Evolutionary conservation across 64 coral and sea anemone genomes (phyloP), one percentile per base, ranked within the genome.

Genomic region (Dendrophyllia cribrosa): DNA sequence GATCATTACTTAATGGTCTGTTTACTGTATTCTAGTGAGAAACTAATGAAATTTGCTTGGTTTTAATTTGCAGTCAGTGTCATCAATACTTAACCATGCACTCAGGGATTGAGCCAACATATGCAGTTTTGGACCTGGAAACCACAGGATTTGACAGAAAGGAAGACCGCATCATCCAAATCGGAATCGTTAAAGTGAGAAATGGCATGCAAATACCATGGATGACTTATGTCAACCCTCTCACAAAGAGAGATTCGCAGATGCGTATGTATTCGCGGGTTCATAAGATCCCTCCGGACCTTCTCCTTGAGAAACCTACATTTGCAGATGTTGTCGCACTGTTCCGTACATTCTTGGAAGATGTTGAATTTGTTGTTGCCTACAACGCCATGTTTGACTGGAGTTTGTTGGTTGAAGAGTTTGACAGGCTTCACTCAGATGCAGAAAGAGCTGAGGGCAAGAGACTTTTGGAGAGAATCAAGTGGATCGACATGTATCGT

Each of bases 111-210:
- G 4, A 22, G 21, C 67, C 67, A 13, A 25, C 25, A 25, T 70
- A 70, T 43, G 67, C 71, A 74, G 34, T 74, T 46, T 74, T 74
- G 14, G 34, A 74, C 44, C 14, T 74, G 8, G 71, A 74, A 74
- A 74, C 71, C 43, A 74, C 71, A 46, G 44, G 71, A 14, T 17
- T 16, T 16, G 71, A 74, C 12, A 44, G 71, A 74, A 45, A 74
- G 24, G 15, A 49, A 16, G 71, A 46, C 44, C 71, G 71, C 43
- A 74, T 74, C 71, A 74, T 74, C 3, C 71, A 74, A 74, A 74
- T 74, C 1, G 71, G 71, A 9, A 17, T 74, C 17, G 43, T 74
- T 46, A 74, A 74, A 47, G 71, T 74, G 0, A 44, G 24, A 14
- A 74, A 74, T 6, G 15, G 45, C 43, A 23, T 19, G 13, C 7